Conservation (phyloP, 2,797 vertebrate species). For the Monodelphis domestica region DNA sequence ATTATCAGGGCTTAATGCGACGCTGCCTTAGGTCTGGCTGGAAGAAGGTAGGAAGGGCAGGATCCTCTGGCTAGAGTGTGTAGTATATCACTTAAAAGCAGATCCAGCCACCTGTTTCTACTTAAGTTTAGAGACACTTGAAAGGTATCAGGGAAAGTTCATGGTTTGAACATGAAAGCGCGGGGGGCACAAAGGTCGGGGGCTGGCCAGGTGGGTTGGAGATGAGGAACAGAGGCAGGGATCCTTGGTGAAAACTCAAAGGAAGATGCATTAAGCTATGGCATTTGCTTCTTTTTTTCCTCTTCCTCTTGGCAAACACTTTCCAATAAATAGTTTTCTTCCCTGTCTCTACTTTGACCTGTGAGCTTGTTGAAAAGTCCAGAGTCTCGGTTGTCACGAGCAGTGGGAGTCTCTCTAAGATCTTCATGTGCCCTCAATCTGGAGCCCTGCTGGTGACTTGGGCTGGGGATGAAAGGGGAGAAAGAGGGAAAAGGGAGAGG, state of each 20-base stretch:
- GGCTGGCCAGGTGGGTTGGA: neutral
- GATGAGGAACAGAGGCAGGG: neutral
- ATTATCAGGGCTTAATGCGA: neutral
- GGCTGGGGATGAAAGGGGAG: no score
- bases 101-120: neutral
- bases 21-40: neutral
- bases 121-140: neutral
- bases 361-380: neutral
- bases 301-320: neutral
- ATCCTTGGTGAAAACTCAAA: neutral
- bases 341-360: neutral
- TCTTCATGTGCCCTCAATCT: neutral
- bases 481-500: neutral
- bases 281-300: neutral
- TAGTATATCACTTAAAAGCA: neutral
- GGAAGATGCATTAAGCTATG: neutral
- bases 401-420: neutral
- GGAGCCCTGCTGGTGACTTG: neutral
- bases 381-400: neutral
- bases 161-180: neutral
- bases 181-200: neutral
- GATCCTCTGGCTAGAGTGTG: neutral
- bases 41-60: neutral
- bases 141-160: slow-evolving; percentile 2
- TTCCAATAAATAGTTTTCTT: neutral